These are phyloP conservation scores for Brevipalpus yothersi DNA, from an alignment of 1,140 invertebrate species.

Conservation along the genomic window DNA sequence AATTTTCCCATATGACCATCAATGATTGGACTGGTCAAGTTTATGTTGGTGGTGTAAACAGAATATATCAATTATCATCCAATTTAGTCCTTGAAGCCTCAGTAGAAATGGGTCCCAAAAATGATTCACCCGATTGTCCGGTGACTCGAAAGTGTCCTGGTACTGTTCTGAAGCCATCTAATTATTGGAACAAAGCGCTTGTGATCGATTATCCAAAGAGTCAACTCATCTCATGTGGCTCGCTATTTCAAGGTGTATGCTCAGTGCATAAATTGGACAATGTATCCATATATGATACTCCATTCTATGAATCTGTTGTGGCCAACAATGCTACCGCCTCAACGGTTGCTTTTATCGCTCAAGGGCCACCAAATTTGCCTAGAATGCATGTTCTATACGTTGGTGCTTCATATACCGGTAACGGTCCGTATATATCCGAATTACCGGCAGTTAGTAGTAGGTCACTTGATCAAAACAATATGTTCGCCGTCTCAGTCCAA, in stretches of 20 bases:
- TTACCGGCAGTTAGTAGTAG: slow-evolving; percentile 80
- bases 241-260: slow-evolving; percentile 64
- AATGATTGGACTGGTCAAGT: slow-evolving; percentile 72
- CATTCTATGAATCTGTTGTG: slow-evolving; percentile 62
- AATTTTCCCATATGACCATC: slow-evolving; percentile 52
- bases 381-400: slow-evolving; percentile 83
- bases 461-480: slow-evolving; percentile 56
- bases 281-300: slow-evolving; percentile 49
- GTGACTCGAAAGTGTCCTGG: slow-evolving; percentile 33
- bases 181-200: slow-evolving; percentile 86
- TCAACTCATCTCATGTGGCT: slow-evolving; percentile 78
- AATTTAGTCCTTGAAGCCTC: slow-evolving; percentile 49
- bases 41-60: slow-evolving; percentile 79
- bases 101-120: slow-evolving; percentile 61
- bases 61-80: slow-evolving; percentile 67
- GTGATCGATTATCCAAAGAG: slow-evolving; percentile 76
- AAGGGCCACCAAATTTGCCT: slow-evolving; percentile 46
- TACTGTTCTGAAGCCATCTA: slow-evolving; percentile 39
- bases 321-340: slow-evolving; percentile 82
- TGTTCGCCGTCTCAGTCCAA: slow-evolving; percentile 67
- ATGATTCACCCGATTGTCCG: slow-evolving; percentile 69
- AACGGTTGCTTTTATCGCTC: slow-evolving; percentile 87
- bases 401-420: slow-evolving; percentile 73
- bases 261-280: slow-evolving; percentile 63
- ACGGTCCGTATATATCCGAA: slow-evolving; percentile 73